Evolutionary conservation across 2,888 invertebrate genomes (phyloP), one percentile per base, ranked within the genome.

Genomic region (Laspeyria flexula): DNA sequence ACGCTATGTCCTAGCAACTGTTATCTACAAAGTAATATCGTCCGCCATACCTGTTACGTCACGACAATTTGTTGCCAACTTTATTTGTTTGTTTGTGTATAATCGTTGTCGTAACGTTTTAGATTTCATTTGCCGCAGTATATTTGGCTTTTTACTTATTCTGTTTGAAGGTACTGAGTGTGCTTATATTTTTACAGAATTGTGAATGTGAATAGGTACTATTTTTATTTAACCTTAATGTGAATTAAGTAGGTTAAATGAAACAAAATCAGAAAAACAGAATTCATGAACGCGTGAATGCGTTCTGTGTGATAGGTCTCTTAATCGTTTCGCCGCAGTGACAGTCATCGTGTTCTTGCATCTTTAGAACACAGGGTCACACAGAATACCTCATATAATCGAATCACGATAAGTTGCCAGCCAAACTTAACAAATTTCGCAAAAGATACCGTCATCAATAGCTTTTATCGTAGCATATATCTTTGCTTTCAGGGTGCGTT

Each of bases 41-140:
- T 11, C n/a, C 10, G 13, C 42, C 29, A 38, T 57, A 13, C n/a
- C 47, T 43, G 41, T 63, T 37, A 37, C 39, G 55, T 35, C 35
- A 29, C 48, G 43, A 37, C 29, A 35, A 29, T 31, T 21, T 10
- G 25, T 21, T 43, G 0, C 9, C 34, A 35, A 43, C 30, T 55
- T 51, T 63, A 48, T 64, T 41, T 43, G 18, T 37, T 39, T 51
- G 53, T 45, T 40, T 54, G 34, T 42, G 33, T 10, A 23, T 37
- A 37, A 37, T 18, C 21, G 27, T 16, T 12, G 11, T 12, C 15
- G 35, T 7, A 18, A 35, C 13, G 29, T 15, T 15, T 33, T 33
- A 15, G n/a, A 16, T 40, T 16, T 16, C n/a, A 11, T 18, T 9
- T 30, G 11, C 11, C 1, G 5, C 11, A 4, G 4, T 30, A 11